phyloP scores from a whole-genome alignment of 35 echinoderm and acorn worm species.

The Lytechinus variegatus region DNA sequence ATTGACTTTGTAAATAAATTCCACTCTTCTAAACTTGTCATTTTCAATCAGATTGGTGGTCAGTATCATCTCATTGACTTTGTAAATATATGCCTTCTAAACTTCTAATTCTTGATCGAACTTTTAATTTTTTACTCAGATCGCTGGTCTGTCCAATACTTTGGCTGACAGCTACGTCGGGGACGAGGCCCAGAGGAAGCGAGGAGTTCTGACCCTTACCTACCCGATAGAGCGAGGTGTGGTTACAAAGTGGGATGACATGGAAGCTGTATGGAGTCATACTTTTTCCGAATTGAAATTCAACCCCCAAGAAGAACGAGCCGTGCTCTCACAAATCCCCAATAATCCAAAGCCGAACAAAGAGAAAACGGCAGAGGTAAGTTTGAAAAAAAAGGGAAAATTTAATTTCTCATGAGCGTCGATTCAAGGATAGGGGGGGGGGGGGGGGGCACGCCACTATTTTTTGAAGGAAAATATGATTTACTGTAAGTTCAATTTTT shows the following conservation, averaged over 20 bases:
- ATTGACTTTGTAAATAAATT: too few species aligned
- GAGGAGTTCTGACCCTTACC: conserved; percentile 77
- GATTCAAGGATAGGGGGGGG: too few species aligned
- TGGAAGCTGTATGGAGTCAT: conserved; percentile 79
- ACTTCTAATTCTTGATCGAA: too few species aligned
- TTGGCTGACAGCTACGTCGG: conserved; percentile 46
- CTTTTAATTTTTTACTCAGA: too few species aligned
- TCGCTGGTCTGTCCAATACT: too few species aligned
- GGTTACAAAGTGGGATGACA: conserved; percentile 89
- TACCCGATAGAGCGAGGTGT: conserved; percentile 91
- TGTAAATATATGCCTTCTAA: too few species aligned
- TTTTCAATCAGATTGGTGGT: too few species aligned
- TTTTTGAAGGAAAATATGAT: too few species aligned
- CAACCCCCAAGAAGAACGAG: neutral
- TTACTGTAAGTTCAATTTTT: too few species aligned
- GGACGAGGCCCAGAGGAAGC: conserved; percentile 81
- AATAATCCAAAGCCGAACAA: neutral
- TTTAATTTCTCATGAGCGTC: neutral
- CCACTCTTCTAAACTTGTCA: too few species aligned
- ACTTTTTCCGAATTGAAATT: neutral
- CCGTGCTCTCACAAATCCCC: neutral
- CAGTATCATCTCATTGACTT: too few species aligned
- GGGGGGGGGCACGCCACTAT: too few species aligned
- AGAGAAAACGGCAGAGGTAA: conserved; percentile 33
- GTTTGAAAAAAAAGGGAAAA: neutral